A percentile compares a stretch with the other conserved stretches of the same genome.
phyloP scores from a whole-genome alignment of 2,888 invertebrate genomes.

The Ferdinandea cuprea region DNA sequence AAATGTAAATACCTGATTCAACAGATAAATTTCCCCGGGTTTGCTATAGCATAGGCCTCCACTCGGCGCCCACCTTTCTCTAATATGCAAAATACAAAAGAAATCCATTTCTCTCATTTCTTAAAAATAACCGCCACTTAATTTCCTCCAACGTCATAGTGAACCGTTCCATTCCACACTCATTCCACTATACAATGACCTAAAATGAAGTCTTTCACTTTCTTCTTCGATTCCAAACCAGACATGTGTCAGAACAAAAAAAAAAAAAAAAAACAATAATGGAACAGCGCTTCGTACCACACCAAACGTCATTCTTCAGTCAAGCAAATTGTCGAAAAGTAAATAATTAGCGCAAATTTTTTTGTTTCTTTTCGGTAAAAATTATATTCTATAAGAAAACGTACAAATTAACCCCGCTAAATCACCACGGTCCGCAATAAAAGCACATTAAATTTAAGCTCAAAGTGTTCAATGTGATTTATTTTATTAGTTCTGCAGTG shows the following conservation, averaged over 20 bases:
- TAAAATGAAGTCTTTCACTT: background rate
- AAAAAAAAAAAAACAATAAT: constrained; percentile 43
- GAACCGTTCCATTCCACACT: background rate
- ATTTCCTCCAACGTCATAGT: background rate
- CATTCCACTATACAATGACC: background rate
- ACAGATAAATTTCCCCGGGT: no score
- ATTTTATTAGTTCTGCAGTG: constrained; percentile 11
- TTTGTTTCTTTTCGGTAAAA: constrained; percentile 31
- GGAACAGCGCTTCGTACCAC: constrained; percentile 35
- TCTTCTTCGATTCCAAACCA: constrained; percentile 30
- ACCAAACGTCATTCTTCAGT: constrained; percentile 67
- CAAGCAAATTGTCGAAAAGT: constrained; percentile 70
- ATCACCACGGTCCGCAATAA: background rate
- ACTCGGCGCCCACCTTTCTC: no score
- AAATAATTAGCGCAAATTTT: constrained; percentile 71
- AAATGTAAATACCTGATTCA: no score
- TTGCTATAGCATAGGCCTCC: no score
- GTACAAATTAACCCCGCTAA: constrained; percentile 21
- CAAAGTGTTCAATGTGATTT: constrained; percentile 37
- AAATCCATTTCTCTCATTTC: background rate
- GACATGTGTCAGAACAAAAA: constrained; percentile 20
- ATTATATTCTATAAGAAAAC: constrained; percentile 30
- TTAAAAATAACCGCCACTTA: constrained; percentile 15
- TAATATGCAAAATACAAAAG: no score
- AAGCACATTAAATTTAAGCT: constrained; percentile 24